Percentiles rank a stretch among this genome's conserved stretches.
Evolutionary conservation across 2,888 invertebrate genomes (phyloP).

Genomic region (Charanyca ferruginea): DNA sequence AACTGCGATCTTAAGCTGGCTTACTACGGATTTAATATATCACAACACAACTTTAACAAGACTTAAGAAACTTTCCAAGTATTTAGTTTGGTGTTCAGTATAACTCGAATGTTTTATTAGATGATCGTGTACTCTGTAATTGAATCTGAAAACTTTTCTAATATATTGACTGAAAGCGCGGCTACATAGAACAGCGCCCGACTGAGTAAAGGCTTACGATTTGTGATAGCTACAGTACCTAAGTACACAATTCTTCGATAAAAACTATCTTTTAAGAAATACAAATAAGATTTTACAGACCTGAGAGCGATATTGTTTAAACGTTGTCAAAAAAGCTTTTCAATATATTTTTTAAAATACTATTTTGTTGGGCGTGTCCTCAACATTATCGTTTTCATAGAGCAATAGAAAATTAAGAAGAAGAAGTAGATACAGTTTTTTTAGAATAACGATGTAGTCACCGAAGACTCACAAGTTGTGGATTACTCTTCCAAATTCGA

Average conservation of each 20-base stretch:
- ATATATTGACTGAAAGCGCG: constrained; percentile 37
- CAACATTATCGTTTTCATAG: too few relatives aligned
- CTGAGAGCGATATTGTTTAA: neutral
- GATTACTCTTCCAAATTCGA: too few relatives aligned
- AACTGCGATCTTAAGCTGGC: constrained; percentile 38
- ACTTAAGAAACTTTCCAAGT: constrained; percentile 54
- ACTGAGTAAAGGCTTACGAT: constrained; percentile 8
- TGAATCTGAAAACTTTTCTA: constrained; percentile 50
- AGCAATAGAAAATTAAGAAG: too few relatives aligned
- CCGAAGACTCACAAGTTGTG: too few relatives aligned
- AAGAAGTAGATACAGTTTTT: too few relatives aligned
- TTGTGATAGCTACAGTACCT: neutral
- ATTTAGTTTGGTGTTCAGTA: constrained; percentile 54
- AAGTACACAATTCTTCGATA: neutral
- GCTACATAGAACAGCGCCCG: constrained; percentile 14
- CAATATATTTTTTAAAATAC: too few relatives aligned
- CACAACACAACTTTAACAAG: constrained; percentile 57
- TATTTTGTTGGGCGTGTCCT: too few relatives aligned
- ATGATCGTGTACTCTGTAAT: constrained; percentile 45
- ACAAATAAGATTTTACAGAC: neutral
- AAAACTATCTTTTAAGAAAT: neutral
- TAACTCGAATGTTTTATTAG: constrained; percentile 55
- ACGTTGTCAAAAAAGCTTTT: neutral
- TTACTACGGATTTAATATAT: constrained; percentile 55
- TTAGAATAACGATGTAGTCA: too few relatives aligned